Conservation (phyloP, 2,113 vertebrate genomes). For the Hemichromis elongatus region DNA sequence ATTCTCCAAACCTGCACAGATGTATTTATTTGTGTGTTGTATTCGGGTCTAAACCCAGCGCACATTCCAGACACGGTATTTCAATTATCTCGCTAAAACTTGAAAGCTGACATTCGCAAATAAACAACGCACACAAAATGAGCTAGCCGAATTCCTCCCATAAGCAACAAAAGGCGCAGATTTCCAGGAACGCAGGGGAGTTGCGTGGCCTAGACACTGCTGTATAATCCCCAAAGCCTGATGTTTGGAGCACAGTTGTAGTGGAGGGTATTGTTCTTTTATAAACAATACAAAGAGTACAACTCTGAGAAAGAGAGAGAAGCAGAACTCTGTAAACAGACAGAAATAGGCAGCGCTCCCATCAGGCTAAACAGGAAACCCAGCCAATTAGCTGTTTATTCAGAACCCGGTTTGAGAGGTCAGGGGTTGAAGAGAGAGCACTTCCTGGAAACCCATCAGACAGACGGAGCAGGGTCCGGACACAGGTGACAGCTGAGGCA, state of each 20-base stretch:
- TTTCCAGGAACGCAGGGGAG: conserved; percentile 43
- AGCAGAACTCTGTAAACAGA: conserved; percentile 72
- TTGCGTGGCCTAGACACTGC: conserved; percentile 25
- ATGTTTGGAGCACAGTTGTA: conserved; percentile 47
- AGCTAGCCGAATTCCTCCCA: conserved; percentile 22
- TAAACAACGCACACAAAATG: conserved; percentile 38
- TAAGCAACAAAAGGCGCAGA: conserved; percentile 48
- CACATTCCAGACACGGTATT: conserved; percentile 17
- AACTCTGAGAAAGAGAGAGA: conserved; percentile 57
- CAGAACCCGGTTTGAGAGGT: conserved; percentile 66
- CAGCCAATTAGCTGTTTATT: conserved; percentile 80
- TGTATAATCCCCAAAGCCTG: conserved; percentile 29
- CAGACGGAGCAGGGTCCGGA: conserved; percentile 43
- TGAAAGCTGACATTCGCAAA: conserved; percentile 42
- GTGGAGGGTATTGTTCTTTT: conserved; percentile 62
- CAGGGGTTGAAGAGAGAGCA: conserved; percentile 70
- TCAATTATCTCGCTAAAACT: conserved; percentile 6
- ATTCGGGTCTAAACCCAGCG: not conserved
- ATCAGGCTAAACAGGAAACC: conserved; percentile 81
- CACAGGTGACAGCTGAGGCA: conserved; percentile 57
- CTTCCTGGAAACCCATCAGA: conserved; percentile 70
- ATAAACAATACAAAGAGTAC: conserved; percentile 61
- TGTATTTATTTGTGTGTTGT: not conserved
- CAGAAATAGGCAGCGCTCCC: conserved; percentile 73
- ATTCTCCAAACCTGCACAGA: not conserved